Base-by-base conservation (phyloP, 2,113 vertebrate genomes). In the Aleadryas rufinucha region DNA sequence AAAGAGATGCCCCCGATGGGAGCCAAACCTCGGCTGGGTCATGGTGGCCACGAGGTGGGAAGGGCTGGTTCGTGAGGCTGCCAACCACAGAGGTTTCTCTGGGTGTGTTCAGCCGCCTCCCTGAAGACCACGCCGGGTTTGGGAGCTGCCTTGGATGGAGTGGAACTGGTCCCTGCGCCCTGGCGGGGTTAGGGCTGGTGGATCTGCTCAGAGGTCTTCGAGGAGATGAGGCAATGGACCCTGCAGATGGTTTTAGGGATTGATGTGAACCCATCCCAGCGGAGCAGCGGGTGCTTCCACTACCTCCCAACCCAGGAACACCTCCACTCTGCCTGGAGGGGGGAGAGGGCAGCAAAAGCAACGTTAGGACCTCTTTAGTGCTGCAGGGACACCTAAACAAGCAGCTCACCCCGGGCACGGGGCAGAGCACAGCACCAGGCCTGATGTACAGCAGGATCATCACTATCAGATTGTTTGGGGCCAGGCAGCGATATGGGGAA, bases 31-130 rank as follows among this genome's bases (percentile, higher is more conserved):
- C 11, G 0, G 49, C 50, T 12, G 66, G 71, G 56, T 82, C 65
- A 24, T 16, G 70, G 75, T 3, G 37, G 70, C n/a, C 2, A 0
- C 10, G 50, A 85, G 76, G n/a, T 45, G 52, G 69, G 70, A 75
- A 79, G 65, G 47, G 77, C 75, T 75, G 91, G 47, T 75, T 78
- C 0, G 0, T 23, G 87, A 85, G 72, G 84, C 71, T 89, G 94
- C 56, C 12, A 10, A 19, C 93, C 88, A 39, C 90, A 87, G 56
- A 85, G 74, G 65, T 66, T 74, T 70, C 60, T 84, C 81, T 89
- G 96, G 94, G 90, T 70, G 94, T 84, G 93, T 93, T 91, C 77
- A 66, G 84, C 50, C 3, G 0, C 92, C 90, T 93, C 95, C 72
- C 68, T 60, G 24, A n/a, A 84, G 63, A 84, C 54, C 37, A 7